phyloP scores from a whole-genome alignment of 1,140 invertebrate genomes.

The Drosophila willistoni region DNA sequence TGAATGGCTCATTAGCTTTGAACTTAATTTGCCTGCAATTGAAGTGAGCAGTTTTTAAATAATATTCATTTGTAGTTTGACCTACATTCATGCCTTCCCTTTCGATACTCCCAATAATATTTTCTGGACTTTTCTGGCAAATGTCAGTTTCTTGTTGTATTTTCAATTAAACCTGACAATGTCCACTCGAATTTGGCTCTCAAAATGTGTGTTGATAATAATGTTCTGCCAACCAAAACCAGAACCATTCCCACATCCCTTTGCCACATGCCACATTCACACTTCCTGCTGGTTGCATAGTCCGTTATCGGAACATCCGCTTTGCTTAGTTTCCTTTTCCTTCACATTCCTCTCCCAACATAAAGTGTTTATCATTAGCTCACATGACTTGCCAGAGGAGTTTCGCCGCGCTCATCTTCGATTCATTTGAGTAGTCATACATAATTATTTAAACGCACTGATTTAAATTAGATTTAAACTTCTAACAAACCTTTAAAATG shows the following conservation, averaged over 20 bases:
- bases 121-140: neutral
- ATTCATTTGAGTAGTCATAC: conserved; percentile 54
- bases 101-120: conserved; percentile 3
- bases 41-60: conserved; percentile 6
- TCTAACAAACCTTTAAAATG: neutral
- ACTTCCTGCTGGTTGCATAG: conserved; percentile 20
- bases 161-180: conserved; percentile 24
- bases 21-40: conserved; percentile 16
- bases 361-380: conserved; percentile 53
- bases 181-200: conserved; percentile 3
- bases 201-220: conserved; percentile 4
- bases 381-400: conserved; percentile 50
- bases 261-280: neutral
- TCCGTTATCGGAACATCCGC: conserved; percentile 41
- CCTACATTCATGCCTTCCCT: neutral
- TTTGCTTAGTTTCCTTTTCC: conserved; percentile 32
- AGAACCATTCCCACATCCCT: conserved; percentile 23
- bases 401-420: neutral
- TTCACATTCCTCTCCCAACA: conserved; percentile 9
- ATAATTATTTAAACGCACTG: conserved; percentile 46
- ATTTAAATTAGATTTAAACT: conserved; percentile 17
- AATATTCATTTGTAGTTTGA: neutral
- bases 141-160: conserved; percentile 19
- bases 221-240: neutral
- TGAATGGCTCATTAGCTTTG: conserved; percentile 39